Evolutionary conservation across 2,888 invertebrate species (phyloP), one percentile per base, ranked within the genome.

Genomic region (Aelia acuminata): DNA sequence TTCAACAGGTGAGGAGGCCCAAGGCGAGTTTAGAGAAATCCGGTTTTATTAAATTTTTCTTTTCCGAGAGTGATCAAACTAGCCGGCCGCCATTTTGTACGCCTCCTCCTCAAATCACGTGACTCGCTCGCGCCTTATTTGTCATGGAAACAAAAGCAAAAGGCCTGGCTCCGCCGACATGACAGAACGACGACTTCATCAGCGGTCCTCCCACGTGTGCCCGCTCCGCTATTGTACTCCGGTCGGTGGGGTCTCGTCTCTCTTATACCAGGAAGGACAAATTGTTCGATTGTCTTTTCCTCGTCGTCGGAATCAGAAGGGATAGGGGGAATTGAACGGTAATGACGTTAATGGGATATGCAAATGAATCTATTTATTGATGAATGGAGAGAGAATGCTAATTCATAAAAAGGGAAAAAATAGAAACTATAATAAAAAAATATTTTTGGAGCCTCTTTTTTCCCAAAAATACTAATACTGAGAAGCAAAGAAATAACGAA

Each of bases 31-130:
- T 39, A 48, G 47, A 63, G 87, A 70, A 87, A 87, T 87, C 87
- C 87, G 87, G 87, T 87, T 87, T 87, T 70, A 87, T 63, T 70
- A 63, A 87, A 87, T 87, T 87, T 87, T 87, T 87, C 57, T 87
- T 63, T 70, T 48, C 87, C 5, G 0, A 43, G 43, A n/a, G 43
- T n/a, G 43, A 80, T 80, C 43, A 80, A 47, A 47, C 80, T 80
- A 80, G 43, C 80, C 80, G n/a, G 80, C 80, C 80, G 80, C 80
- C 80, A 80, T 80, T 80, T 80, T 80, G 80, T 80, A 80, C 39
- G 80, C 63, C 63, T 70, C 63, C 63, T 70, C 31, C 63, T 70
- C 43, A n/a, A 22, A n/a, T 43, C 80, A 80, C 80, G 80, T 80
- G 80, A 80, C 80, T n/a, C 43, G 43, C 43, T n/a, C 43, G 80